Percentiles rank a stretch among this genome's conserved stretches.
phyloP scores from a whole-genome alignment of 2,797 vertebrate genomes.

The Thunnus albacares region DNA sequence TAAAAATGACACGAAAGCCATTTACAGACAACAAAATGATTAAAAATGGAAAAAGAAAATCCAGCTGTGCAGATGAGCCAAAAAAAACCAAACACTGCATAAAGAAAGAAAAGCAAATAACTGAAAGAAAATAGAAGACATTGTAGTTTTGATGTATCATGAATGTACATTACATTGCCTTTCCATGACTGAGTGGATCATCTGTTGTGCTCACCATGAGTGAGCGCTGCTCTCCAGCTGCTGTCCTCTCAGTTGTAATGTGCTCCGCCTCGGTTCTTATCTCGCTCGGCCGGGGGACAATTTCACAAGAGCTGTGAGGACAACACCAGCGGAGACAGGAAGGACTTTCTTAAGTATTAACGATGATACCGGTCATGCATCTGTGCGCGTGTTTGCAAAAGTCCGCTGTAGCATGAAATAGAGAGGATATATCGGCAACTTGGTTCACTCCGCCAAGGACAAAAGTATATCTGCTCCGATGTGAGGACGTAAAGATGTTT shows the following conservation, averaged over 20 bases:
- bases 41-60: conserved; percentile 1
- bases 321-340: conserved; percentile 12
- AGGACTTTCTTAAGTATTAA: conserved; percentile 18
- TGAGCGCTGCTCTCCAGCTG: not conserved
- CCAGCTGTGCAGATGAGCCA: not conserved
- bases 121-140: not conserved
- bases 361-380: not conserved
- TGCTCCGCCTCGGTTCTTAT: conserved; percentile 37
- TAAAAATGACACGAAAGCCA: not conserved
- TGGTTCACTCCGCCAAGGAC: conserved; percentile 41
- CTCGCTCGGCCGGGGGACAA: not conserved
- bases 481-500: conserved; percentile 9
- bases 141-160: not conserved
- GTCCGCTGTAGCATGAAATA: conserved; percentile 33
- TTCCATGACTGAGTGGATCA: not conserved
- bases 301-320: conserved; percentile 30
- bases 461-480: conserved; percentile 21
- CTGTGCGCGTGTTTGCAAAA: not conserved
- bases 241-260: conserved; percentile 35
- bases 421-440: not conserved
- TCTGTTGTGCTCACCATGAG: not conserved
- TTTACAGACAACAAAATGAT: not conserved
- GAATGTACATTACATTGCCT: not conserved
- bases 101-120: no score
- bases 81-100: not conserved